Percentiles rank a stretch among this genome's conserved stretches.
Conservation (phyloP, 2,113 vertebrate genomes). For the Podilymbus podiceps region DNA sequence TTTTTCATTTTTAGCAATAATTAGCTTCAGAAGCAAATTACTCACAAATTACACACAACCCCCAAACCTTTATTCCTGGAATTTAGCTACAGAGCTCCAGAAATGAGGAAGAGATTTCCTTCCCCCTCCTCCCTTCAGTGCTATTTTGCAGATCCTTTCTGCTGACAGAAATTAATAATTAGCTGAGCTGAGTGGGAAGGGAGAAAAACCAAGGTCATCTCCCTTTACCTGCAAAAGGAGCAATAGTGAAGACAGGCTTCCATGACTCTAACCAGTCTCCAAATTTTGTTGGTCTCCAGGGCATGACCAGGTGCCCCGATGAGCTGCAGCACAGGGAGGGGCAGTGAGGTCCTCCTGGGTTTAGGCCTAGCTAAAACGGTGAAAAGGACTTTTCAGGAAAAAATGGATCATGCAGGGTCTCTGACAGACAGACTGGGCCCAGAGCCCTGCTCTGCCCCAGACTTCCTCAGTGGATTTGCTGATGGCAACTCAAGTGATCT, state of each 20-base stretch:
- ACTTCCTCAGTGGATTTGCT: not conserved
- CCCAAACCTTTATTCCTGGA: not conserved
- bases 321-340: rapidly evolving
- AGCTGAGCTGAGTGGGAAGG: not conserved
- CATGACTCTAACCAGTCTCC: not conserved
- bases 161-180: not conserved
- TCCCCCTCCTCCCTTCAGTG: rapidly evolving
- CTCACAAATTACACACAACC: not conserved
- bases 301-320: not conserved
- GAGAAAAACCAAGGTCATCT: not conserved
- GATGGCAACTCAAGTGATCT: not conserved
- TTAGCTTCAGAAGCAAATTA: not conserved
- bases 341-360: rapidly evolving
- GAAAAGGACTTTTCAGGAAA: not conserved
- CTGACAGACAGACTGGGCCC: not conserved
- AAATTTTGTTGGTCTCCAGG: not conserved
- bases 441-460: not conserved
- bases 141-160: not conserved
- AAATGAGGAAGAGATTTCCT: not conserved
- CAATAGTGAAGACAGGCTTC: not conserved
- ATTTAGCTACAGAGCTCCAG: not conserved
- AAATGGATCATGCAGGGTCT: not conserved
- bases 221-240: not conserved
- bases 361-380: not conserved
- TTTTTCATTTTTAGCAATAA: not conserved